Conservation (phyloP, 2,113 vertebrate genomes). For the Uropsilus gracilis region DNA sequence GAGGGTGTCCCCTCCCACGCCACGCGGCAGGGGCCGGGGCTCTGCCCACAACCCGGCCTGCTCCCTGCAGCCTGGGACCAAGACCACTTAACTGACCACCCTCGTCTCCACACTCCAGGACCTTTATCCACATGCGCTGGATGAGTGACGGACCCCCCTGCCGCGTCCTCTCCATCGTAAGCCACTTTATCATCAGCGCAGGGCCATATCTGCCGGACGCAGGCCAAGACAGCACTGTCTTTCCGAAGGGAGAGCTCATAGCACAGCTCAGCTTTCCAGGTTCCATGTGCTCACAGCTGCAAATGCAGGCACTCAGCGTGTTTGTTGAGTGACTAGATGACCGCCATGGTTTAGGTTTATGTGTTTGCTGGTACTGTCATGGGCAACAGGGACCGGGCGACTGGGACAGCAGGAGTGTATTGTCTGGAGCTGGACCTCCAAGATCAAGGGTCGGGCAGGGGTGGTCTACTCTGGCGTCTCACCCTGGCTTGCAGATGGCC, state of each 20-base stretch:
- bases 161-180: background rate
- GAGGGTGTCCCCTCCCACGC: background rate
- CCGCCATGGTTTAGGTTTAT: background rate
- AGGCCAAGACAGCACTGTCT: too few relatives aligned
- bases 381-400: background rate
- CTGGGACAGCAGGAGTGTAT: background rate
- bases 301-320: too few relatives aligned
- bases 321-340: background rate
- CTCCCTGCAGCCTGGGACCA: background rate
- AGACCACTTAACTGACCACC: background rate
- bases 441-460: background rate
- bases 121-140: rapidly evolving
- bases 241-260: background rate
- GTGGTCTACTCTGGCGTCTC: background rate
- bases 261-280: background rate
- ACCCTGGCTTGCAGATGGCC: background rate
- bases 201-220: too few relatives aligned
- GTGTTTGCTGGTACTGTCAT: background rate
- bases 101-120: background rate
- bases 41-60: background rate
- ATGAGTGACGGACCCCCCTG: background rate
- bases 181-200: too few relatives aligned
- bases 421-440: background rate
- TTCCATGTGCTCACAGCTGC: background rate
- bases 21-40: background rate